phyloP scores from a whole-genome alignment of 2,888 invertebrate species.

The Archaeoteleia sp. region DNA sequence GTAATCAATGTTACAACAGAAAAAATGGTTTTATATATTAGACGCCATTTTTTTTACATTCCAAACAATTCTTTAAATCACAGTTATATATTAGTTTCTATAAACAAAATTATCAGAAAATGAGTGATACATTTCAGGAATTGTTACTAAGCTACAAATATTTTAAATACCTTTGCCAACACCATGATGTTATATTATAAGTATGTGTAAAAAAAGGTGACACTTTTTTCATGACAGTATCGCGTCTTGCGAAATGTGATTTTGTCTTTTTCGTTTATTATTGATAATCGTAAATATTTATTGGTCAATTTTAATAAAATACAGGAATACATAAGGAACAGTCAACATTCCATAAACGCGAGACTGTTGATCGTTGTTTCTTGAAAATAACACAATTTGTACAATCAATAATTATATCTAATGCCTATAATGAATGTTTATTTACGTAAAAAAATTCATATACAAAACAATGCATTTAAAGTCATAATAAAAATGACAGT shows the following conservation, averaged over 20 bases:
- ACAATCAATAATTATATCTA: conserved; percentile 4
- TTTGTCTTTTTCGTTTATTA: no score
- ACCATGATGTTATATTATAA: neutral
- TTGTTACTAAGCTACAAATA: no score
- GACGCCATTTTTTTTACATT: no score
- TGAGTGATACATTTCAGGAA: no score
- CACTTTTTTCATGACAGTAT: conserved; percentile 3
- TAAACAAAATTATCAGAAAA: no score
- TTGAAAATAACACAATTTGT: conserved; percentile 12
- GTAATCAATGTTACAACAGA: no score
- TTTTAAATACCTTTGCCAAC: neutral
- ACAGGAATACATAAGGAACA: conserved; percentile 9
- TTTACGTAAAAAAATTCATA: no score
- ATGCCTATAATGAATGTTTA: no score
- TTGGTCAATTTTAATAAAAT: conserved; percentile 17
- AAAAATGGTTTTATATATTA: no score
- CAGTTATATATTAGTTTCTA: no score
- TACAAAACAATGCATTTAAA: neutral
- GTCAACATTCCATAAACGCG: conserved; percentile 7
- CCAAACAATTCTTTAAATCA: no score
- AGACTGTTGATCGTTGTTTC: conserved; percentile 25
- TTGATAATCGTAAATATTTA: conserved; percentile 5
- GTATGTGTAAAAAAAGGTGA: neutral
- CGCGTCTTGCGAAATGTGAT: neutral
- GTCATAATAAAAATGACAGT: neutral